A percentile compares a stretch with the other conserved stretches of the same genome.
Conservation (phyloP, 2,113 vertebrate genomes). For the Nerophis ophidion region DNA sequence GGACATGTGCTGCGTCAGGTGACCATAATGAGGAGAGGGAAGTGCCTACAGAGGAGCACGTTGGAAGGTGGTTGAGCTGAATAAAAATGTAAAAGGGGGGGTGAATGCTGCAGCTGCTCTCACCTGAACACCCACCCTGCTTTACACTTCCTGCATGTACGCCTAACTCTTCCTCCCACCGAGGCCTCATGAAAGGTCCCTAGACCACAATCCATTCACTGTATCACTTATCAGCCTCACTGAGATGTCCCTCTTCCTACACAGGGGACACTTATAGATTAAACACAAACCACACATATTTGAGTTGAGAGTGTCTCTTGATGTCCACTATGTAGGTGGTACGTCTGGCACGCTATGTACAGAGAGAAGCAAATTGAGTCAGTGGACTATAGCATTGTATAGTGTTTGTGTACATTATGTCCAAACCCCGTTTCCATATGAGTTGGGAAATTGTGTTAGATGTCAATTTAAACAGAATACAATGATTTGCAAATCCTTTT, state of each 20-base stretch:
- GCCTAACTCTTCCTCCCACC: slow-evolving; percentile 19
- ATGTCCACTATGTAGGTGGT: slow-evolving; percentile 1
- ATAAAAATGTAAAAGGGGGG: slow-evolving; percentile 1
- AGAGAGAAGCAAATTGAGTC: slow-evolving; percentile 9
- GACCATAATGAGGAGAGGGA: slow-evolving; percentile 37
- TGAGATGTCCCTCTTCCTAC: slow-evolving; percentile 19
- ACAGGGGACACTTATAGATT: slow-evolving; percentile 22
- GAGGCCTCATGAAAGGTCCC: slow-evolving; percentile 63
- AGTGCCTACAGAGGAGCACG: slow-evolving; percentile 16
- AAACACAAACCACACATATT: neutral
- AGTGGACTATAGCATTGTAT: slow-evolving; percentile 38
- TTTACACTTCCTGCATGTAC: neutral
- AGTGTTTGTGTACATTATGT: slow-evolving; percentile 14
- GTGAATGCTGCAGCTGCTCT: slow-evolving; percentile 50
- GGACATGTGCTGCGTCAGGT: slow-evolving; percentile 53
- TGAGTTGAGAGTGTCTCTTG: neutral
- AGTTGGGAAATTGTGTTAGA: too few relatives aligned
- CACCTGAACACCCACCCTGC: slow-evolving; percentile 41
- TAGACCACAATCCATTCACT: slow-evolving; percentile 59
- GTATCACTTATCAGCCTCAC: slow-evolving; percentile 51
- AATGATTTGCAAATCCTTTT: too few relatives aligned
- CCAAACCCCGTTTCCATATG: too few relatives aligned
- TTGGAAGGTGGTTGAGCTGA: slow-evolving; percentile 26
- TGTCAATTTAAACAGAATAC: too few relatives aligned
- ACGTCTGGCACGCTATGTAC: slow-evolving; percentile 17